Conservation (phyloP, 2,113 vertebrate genomes). For the Melanotaenia duboulayi region DNA sequence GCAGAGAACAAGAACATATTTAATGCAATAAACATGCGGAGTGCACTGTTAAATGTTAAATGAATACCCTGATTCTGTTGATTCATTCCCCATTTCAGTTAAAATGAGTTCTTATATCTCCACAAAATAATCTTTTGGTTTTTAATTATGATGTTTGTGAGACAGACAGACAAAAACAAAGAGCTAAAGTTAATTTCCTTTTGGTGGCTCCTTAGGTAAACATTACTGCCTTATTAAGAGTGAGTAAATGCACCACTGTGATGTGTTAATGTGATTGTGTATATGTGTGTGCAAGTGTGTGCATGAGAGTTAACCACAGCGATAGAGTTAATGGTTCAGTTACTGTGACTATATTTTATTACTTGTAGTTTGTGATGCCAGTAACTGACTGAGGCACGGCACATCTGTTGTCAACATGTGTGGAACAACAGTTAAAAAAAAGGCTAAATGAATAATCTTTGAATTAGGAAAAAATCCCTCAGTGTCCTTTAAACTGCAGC, state of each 20-base stretch:
- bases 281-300: conserved; percentile 24
- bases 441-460: conserved; percentile 28
- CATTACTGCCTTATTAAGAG: conserved; percentile 59
- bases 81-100: not conserved
- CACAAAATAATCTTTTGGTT: not conserved
- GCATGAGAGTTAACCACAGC: conserved; percentile 55
- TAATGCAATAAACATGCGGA: too few species aligned
- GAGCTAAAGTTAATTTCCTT: conserved; percentile 78
- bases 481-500: conserved; percentile 16
- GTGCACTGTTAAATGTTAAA: too few species aligned
- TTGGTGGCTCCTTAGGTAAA: conserved; percentile 78
- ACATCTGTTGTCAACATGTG: conserved; percentile 75
- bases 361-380: conserved; percentile 59
- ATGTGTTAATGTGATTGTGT: conserved; percentile 56
- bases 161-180: conserved; percentile 36
- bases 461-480: not conserved
- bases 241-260: conserved; percentile 49
- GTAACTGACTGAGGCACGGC: conserved; percentile 43
- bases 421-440: conserved; percentile 6
- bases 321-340: conserved; percentile 47
- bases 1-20: not conserved
- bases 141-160: not conserved
- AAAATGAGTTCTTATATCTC: not conserved
- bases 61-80: not conserved
- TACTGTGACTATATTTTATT: conserved; percentile 53